These are phyloP conservation scores for Cottus gobio DNA, from an alignment of 2,113 vertebrate species.

Conservation along the genomic window DNA sequence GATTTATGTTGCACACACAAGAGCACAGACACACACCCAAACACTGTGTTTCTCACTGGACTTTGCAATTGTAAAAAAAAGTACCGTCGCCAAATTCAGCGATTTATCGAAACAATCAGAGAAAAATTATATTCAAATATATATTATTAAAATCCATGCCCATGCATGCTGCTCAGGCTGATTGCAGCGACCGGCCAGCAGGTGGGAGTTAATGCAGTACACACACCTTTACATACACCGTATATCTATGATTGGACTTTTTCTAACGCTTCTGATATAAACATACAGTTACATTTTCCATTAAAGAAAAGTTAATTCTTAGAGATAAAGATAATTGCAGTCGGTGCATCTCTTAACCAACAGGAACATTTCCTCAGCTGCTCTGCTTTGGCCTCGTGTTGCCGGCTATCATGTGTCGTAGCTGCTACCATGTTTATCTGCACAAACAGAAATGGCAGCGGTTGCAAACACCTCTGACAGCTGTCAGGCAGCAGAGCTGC, in stretches of 20 bases:
- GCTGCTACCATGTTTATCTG: slow-evolving; percentile 32
- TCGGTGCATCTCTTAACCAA: not conserved
- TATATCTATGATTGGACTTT: too few relatives aligned
- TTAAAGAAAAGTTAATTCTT: not conserved
- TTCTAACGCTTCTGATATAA: not conserved
- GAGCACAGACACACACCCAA: too few relatives aligned
- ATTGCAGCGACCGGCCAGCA: not conserved
- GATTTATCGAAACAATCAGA: too few relatives aligned
- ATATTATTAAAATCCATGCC: too few relatives aligned
- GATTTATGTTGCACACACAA: too few relatives aligned
- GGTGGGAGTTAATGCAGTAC: not conserved
- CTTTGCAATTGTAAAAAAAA: too few relatives aligned
- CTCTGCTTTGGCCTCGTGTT: slow-evolving; percentile 12
- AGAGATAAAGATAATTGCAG: not conserved
- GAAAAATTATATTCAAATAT: too few relatives aligned
- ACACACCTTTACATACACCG: not conserved
- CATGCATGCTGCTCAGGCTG: too few relatives aligned
- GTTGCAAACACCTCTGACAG: slow-evolving; percentile 58
- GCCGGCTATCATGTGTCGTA: slow-evolving; percentile 26
- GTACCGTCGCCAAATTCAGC: too few relatives aligned
- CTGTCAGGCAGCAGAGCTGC: slow-evolving; percentile 42
- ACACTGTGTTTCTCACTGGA: too few relatives aligned
- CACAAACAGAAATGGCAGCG: slow-evolving; percentile 47
- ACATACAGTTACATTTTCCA: not conserved
- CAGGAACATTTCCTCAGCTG: not conserved